Conservation (phyloP, 2,113 vertebrate species). For the Dicrurus megarhynchus region DNA sequence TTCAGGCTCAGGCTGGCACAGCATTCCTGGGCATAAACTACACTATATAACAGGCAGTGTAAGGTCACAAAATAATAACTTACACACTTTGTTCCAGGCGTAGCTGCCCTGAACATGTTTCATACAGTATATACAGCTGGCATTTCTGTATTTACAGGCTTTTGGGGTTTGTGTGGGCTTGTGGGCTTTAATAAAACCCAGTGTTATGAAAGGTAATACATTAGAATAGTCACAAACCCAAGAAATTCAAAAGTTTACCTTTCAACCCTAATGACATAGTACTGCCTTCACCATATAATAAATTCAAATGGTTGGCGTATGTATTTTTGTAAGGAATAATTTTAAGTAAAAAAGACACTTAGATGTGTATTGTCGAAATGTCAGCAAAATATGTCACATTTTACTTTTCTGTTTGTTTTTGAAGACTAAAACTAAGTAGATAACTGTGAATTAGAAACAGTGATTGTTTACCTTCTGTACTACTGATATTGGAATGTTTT, state of each 20-base stretch:
- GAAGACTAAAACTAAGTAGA: neutral
- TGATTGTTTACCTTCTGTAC: neutral
- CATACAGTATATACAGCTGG: neutral
- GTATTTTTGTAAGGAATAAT: neutral
- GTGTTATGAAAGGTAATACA: neutral
- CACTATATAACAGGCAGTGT: neutral
- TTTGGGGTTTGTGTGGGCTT: neutral
- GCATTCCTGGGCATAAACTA: neutral
- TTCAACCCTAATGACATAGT: neutral
- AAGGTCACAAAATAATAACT: neutral
- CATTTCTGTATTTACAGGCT: neutral
- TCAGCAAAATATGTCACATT: neutral
- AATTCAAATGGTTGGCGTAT: neutral
- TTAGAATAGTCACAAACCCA: neutral
- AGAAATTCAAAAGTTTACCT: neutral
- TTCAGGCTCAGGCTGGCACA: neutral
- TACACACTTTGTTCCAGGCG: accelerated
- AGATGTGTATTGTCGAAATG: neutral
- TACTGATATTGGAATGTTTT: neutral
- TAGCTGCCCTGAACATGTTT: neutral
- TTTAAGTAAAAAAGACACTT: neutral
- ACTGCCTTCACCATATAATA: neutral
- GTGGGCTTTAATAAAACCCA: neutral
- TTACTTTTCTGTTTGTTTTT: neutral
- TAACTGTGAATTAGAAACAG: neutral